Evolutionary conservation across 2,797 vertebrate genomes (phyloP).

Genomic region (Rallus crepitans): DNA sequence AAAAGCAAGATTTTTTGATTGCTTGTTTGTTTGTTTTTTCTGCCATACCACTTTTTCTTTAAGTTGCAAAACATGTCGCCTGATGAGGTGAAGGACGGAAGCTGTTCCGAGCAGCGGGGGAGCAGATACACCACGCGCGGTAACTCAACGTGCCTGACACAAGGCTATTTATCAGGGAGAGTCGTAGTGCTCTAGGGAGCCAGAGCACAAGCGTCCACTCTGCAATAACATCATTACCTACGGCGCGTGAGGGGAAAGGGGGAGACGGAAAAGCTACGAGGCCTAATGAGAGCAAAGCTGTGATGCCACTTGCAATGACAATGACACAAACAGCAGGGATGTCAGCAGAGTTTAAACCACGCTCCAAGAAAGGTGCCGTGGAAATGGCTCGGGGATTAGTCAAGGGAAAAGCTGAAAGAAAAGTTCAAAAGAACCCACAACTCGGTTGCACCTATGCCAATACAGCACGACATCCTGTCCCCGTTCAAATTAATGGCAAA

Average conservation of each 20-base stretch:
- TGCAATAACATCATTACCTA: slow-evolving; percentile 8
- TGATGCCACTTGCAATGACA: not conserved
- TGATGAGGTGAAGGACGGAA: not conserved
- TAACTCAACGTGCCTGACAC: not conserved
- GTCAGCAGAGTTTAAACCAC: slow-evolving; percentile 6
- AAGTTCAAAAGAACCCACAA: slow-evolving; percentile 27
- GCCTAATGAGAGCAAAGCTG: slow-evolving; percentile 25
- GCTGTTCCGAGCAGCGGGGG: not conserved
- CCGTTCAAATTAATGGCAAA: slow-evolving; percentile 35
- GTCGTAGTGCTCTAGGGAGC: not conserved
- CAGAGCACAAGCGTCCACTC: slow-evolving; percentile 2
- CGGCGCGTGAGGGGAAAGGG: accelerated
- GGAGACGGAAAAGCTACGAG: not conserved
- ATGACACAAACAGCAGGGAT: slow-evolving; percentile 25
- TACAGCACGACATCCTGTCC: slow-evolving; percentile 58
- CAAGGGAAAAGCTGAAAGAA: not conserved
- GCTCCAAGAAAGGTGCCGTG: not conserved
- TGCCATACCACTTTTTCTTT: not conserved
- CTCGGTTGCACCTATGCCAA: slow-evolving; percentile 53
- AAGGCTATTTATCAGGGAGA: not conserved
- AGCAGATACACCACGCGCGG: not conserved
- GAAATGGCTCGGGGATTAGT: not conserved
- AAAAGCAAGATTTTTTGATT: not conserved
- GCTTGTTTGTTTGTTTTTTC: not conserved
- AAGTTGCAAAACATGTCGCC: not conserved